Percentiles rank a stretch among this genome's conserved stretches.
Conservation (phyloP, 2,797 vertebrate species). For the Neosilurus hyrtlii region DNA sequence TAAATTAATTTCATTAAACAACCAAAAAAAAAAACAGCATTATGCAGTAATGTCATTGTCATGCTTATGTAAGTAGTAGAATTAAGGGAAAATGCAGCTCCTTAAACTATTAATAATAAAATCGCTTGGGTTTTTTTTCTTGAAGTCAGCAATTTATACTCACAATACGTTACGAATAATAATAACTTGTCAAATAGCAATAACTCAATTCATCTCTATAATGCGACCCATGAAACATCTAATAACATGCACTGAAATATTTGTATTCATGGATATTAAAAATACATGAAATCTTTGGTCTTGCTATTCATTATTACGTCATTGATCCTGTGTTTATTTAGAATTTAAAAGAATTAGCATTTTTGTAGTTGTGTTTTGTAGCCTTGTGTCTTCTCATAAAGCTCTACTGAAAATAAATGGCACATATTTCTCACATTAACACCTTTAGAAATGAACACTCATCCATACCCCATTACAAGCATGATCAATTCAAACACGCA, state of each 20-base stretch:
- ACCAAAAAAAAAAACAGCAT: conserved; percentile 16
- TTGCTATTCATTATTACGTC: conserved; percentile 15
- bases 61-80: conserved; percentile 46
- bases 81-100: conserved; percentile 22
- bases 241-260: conserved; percentile 28
- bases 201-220: conserved; percentile 16
- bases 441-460: conserved; percentile 18
- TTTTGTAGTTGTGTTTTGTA: neutral
- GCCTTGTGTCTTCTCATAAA: neutral
- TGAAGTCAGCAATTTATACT: conserved; percentile 25
- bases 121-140: conserved; percentile 12
- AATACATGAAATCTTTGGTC: conserved; percentile 50
- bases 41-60: conserved; percentile 31
- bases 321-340: conserved; percentile 6
- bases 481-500: conserved; percentile 23
- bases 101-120: conserved; percentile 2
- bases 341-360: neutral
- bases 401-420: conserved; percentile 44
- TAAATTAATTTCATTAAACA: neutral
- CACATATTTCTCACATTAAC: conserved; percentile 38
- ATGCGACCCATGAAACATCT: conserved; percentile 26
- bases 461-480: neutral
- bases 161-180: conserved; percentile 13
- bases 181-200: conserved; percentile 21
- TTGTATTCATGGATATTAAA: conserved; percentile 23